phyloP scores from a whole-genome alignment of 2,797 vertebrate species.

The Columba guinea region DNA sequence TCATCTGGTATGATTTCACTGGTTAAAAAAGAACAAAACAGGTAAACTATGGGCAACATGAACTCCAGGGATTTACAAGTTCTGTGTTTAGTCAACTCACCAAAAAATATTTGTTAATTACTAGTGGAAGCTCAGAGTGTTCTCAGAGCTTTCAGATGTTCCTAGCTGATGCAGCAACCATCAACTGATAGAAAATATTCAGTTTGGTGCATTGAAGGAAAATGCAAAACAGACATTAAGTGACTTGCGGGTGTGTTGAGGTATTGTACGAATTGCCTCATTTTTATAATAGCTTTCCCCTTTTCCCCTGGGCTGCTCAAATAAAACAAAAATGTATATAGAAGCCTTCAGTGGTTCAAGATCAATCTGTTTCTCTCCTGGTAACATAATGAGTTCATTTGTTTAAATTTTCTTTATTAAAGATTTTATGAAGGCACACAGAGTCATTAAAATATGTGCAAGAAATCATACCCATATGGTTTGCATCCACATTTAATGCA shows the following conservation, averaged over 20 bases:
- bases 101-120: neutral
- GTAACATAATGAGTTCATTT: neutral
- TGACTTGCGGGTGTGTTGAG: neutral
- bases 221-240: neutral
- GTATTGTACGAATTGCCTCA: neutral
- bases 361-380: neutral
- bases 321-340: neutral
- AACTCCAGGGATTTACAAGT: neutral
- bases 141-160: neutral
- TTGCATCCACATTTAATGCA: neutral
- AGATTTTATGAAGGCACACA: neutral
- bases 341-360: neutral
- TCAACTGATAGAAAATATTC: neutral
- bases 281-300: neutral
- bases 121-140: neutral
- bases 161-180: neutral
- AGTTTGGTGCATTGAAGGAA: neutral
- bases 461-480: slow-evolving; percentile 16
- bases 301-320: neutral
- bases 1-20: neutral
- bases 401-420: slow-evolving; percentile 22
- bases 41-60: neutral
- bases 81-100: neutral
- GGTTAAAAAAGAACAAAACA: neutral
- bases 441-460: slow-evolving; percentile 8